Evolutionary conservation across 2,113 vertebrate species (phyloP), one percentile per base, ranked within the genome.

Genomic region (Desmodus rotundus): DNA sequence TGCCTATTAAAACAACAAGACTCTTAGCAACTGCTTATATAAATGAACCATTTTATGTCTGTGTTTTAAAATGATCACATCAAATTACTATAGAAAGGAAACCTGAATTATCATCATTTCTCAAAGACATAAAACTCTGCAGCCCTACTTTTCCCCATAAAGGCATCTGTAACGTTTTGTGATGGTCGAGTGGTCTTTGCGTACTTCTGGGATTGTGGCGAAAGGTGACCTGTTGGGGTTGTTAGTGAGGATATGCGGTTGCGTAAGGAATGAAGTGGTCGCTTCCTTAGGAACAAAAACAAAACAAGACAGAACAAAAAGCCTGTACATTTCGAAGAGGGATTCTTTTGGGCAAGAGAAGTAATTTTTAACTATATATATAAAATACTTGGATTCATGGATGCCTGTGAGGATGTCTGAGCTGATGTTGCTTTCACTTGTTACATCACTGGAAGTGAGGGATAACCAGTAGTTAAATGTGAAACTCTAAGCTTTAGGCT

Each of bases 21-120:
- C 70, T 93, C 95, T 95, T 96, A 93, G 84, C 81, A 92, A 87
- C 72, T 70, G 81, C 87, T 91, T 94, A 17, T 87, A 90, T 88
- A 97, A 94, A 96, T 80, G 93, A 92, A 33, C 83, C 65, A 52
- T 96, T 97, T 97, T 94, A 92, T 96, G 87, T 87, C 38, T 96
- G 65, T 68, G 10, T 78, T 91, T 94, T 97, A 92, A 41, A 84
- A 74, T 45, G 85, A 90, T 82, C 67, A 97, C 77, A 77, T 84
- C 33, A 92, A 94, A 97, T 70, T 63, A 38, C 17, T 85, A 31
- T 54, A 97, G 58, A 87, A 89, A 11, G 82, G 77, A 97, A 96
- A 73, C 43, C 43, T 43, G 43, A 89, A 36, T 68, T 88, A 17
- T 72, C 52, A 15, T 93, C 87, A 41, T 85, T 93, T 94, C 82